Conservation (phyloP, 2,113 vertebrate genomes). For the Hepsetus odoe region DNA sequence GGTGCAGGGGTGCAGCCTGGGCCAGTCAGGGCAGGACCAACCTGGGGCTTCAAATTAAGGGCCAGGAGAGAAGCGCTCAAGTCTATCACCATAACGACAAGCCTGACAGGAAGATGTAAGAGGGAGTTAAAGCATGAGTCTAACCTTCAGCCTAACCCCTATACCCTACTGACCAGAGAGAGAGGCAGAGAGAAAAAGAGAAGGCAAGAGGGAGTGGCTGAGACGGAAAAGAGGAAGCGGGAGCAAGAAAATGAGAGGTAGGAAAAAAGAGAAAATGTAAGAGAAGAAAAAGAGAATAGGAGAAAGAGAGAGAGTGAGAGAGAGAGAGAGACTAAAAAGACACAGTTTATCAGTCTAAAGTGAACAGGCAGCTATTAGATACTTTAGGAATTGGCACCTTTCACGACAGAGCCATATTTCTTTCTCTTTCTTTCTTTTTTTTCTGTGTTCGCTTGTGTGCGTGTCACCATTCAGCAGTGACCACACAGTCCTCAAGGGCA, state of each 20-base stretch:
- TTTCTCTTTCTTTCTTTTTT: neutral
- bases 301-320: constrained; percentile 28
- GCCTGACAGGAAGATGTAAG: constrained; percentile 75
- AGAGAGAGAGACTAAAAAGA: constrained; percentile 27
- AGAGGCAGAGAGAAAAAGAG: neutral
- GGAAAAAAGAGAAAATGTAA: constrained; percentile 24
- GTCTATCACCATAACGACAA: constrained; percentile 54
- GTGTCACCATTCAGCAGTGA: constrained; percentile 53
- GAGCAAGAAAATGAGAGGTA: constrained; percentile 40
- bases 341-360: neutral
- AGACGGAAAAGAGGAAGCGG: constrained; percentile 15
- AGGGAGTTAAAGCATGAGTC: constrained; percentile 39
- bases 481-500: constrained; percentile 28
- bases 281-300: constrained; percentile 25
- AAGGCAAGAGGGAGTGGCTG: neutral
- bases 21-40: constrained; percentile 52
- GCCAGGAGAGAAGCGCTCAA: constrained; percentile 61
- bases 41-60: constrained; percentile 70
- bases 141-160: constrained; percentile 40
- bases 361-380: neutral
- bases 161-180: constrained; percentile 13
- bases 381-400: constrained; percentile 21
- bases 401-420: constrained; percentile 53
- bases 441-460: constrained; percentile 13
- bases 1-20: constrained; percentile 1